A percentile compares a stretch with the other conserved stretches of the same genome.
These are phyloP conservation scores for Lepus europaeus DNA, from an alignment of 2,113 vertebrate genomes.

Conservation along the genomic window DNA sequence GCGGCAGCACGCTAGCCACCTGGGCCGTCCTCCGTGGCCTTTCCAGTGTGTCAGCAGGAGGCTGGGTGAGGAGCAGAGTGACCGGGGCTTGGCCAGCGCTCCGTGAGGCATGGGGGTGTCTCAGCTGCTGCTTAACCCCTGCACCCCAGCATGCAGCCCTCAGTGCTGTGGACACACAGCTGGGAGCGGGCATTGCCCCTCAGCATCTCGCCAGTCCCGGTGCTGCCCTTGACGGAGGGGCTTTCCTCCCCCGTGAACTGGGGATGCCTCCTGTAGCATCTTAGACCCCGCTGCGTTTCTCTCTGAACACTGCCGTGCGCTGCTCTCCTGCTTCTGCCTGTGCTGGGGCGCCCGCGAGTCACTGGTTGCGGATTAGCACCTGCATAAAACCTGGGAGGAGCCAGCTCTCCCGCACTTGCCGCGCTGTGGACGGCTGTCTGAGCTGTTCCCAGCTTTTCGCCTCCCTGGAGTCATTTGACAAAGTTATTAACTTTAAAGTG, in stretches of 20 bases:
- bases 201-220: not conserved
- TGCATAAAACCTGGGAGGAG: rapidly evolving
- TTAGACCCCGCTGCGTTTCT: not conserved
- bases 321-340: rapidly evolving
- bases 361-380: rapidly evolving
- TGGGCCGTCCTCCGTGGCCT: too few species aligned
- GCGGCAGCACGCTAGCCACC: too few species aligned
- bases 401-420: not conserved
- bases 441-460: not conserved
- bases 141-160: too few species aligned
- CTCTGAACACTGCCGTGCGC: rapidly evolving
- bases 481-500: not conserved
- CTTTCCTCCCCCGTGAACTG: not conserved
- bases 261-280: rapidly evolving
- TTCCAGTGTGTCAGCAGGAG: too few species aligned
- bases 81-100: too few species aligned
- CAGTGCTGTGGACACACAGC: not conserved
- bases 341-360: rapidly evolving
- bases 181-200: not conserved
- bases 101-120: too few species aligned
- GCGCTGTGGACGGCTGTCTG: not conserved
- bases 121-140: too few species aligned
- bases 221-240: not conserved
- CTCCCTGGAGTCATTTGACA: not conserved
- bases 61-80: too few species aligned